Conservation (phyloP, 2,113 vertebrate species). For the Nycticebus coucang region DNA sequence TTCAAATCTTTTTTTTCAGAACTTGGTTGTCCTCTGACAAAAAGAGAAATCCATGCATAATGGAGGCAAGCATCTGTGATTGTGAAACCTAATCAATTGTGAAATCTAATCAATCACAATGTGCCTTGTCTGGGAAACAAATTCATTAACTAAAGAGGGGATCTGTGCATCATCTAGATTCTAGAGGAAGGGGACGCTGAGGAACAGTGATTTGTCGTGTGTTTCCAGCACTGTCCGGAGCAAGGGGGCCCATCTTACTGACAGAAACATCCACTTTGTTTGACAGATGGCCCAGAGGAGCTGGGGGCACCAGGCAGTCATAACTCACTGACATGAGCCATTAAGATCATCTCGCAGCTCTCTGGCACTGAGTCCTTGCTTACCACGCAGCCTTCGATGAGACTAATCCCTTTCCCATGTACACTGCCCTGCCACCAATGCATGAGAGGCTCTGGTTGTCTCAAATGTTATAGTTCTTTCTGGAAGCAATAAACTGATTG, state of each 20-base stretch:
- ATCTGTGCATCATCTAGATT: fast-evolving
- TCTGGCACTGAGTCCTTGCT: not conserved
- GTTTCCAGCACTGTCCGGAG: not conserved
- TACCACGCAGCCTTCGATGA: not conserved
- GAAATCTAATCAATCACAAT: conserved; percentile 44
- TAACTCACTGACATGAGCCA: not conserved
- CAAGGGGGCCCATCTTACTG: not conserved
- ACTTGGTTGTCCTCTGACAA: not conserved
- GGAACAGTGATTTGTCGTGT: not conserved
- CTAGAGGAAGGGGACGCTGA: not conserved
- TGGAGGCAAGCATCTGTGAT: not conserved
- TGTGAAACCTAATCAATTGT: conserved; percentile 33
- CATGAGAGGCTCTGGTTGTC: not conserved
- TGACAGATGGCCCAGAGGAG: conserved; percentile 43
- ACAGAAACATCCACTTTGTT: not conserved
- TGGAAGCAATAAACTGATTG: not conserved
- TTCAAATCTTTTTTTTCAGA: not conserved
- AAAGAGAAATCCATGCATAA: conserved; percentile 13
- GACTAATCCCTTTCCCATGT: not conserved
- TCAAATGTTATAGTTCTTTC: not conserved
- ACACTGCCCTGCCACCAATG: fast-evolving
- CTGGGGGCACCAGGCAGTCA: not conserved
- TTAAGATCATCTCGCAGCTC: not conserved
- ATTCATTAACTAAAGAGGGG: not conserved
- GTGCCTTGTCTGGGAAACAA: conserved; percentile 57